Evolutionary conservation across 2,888 invertebrate species (phyloP), one percentile per base, ranked within the genome.

Genomic region (Frankliniella intonsa): DNA sequence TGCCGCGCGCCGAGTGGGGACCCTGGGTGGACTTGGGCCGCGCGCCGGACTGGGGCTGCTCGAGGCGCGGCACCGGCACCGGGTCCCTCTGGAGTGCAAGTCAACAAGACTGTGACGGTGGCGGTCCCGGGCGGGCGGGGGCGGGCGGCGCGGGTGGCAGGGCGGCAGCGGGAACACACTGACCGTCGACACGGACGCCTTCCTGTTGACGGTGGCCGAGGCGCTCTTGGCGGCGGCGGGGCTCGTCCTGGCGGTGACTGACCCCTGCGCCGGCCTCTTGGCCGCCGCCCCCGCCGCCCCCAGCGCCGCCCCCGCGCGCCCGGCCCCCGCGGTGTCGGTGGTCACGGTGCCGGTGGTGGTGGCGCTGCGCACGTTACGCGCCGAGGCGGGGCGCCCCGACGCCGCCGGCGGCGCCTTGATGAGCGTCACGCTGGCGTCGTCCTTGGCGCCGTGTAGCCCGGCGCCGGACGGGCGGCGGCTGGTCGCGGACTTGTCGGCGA

Each of bases 391-490:
- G 55, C 55, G 55, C 55, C 12, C 55, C 14, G 0, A 10, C 69
- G 69, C 25, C 69, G 22, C 25, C 62, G 62, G 62, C 19, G 69
- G 69, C 69, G 69, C 69, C 69, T 25, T 76, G 69, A 76, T 22
- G 22, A 25, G 22, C 10, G 69, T 76, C 69, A 76, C 69, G 69
- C 69, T 76, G 22, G 22, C 25, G 69, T 25, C 25, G 25, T 76
- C 69, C 25, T 25, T 76, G 69, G 69, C 69, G 25, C 69, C 10
- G 25, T 25, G 25, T 5, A 38, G 38, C 38, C 69, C 69, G 25
- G 10, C 62, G 69, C 25, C 62, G 14, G 62, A 17, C 62, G 17
- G 19, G 14, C 62, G 62, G 62, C 62, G 62, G 7, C 0, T 62
- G 62, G 62, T 7, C 62, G 17, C 8, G 62, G 69, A 9, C 25